Evolutionary conservation across 2,888 invertebrate genomes (phyloP), one percentile per base, ranked within the genome.

Genomic region (Amiota mariae): DNA sequence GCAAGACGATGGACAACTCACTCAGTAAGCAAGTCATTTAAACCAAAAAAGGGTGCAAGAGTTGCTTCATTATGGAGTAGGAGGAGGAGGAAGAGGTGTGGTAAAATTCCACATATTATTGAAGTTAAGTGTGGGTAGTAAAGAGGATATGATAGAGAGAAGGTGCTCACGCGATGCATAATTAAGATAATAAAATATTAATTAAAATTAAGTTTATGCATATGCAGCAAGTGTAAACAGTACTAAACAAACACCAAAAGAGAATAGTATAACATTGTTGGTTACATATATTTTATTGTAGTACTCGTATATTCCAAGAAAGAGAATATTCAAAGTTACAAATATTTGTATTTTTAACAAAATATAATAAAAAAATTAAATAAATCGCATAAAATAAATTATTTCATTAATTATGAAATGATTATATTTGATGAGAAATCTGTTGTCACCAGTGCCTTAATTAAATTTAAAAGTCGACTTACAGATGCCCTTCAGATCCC

Each of bases 161-260:
- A 85, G 87, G 86, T 85, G 85, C 74, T 61, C 77, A 63, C 57
- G 59, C 85, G 86, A 88, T 87, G 87, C 87, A 87, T 87, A 87
- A 87, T 87, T 85, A 87, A 88, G 87, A 87, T 87, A 88, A 87
- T 85, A 86, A 84, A 88, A 84, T 87, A 87, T 88, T 88, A 87
- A 87, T 88, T 88, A 79, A 88, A 87, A 88, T 85, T 81, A 81
- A 82, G 79, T 82, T 84, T 80, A 80, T 84, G 77, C 85, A 86
- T 84, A 86, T 79, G 82, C 79, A 36, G 36, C 36, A 84, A 77
- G 81, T 84, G 79, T 72, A 74, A 24, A 73, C 59, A 67, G 47
- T 20, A 72, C 67, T 68, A 68, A 68, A 24, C 51, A 67, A 67
- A 51, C 67, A 20, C 0, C 36, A 36, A 36, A 36, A 36, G 36